Conservation (phyloP, 2,113 vertebrate genomes). For the Nannobrachium achirus region DNA sequence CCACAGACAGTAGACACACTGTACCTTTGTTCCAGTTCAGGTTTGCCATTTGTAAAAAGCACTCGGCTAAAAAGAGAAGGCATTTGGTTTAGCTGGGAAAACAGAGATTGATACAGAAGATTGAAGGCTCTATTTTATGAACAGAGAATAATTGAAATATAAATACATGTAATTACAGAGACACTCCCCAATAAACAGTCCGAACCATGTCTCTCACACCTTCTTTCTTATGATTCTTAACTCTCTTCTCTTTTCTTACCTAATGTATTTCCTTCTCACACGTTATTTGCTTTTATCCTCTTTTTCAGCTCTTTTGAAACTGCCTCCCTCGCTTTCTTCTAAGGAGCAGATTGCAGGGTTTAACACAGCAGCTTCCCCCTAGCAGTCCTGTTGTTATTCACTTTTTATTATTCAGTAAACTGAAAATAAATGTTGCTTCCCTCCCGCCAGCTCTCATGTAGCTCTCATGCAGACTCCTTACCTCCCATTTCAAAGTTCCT, state of each 20-base stretch:
- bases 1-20: neutral
- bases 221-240: neutral
- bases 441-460: slow-evolving; percentile 20
- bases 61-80: slow-evolving; percentile 3
- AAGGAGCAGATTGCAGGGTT: slow-evolving; percentile 20
- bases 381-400: neutral
- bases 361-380: slow-evolving; percentile 15
- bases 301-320: neutral
- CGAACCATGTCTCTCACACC: slow-evolving; percentile 6
- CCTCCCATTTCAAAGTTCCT: slow-evolving; percentile 31
- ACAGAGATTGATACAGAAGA: slow-evolving; percentile 18
- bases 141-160: slow-evolving; percentile 13
- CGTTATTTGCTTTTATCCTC: neutral
- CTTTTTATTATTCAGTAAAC: neutral
- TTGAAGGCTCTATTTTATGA: slow-evolving; percentile 1
- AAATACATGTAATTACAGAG: slow-evolving; percentile 24
- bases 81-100: neutral
- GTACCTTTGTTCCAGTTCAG: neutral
- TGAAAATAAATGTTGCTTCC: slow-evolving; percentile 27
- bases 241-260: neutral
- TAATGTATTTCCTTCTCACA: neutral
- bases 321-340: neutral
- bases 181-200: slow-evolving; percentile 10
- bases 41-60: slow-evolving; percentile 15
- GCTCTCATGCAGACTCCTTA: slow-evolving; percentile 35